These are phyloP conservation scores for Acrossocheilus fasciatus DNA, from an alignment of 2,797 vertebrate genomes.

Conservation along the genomic window DNA sequence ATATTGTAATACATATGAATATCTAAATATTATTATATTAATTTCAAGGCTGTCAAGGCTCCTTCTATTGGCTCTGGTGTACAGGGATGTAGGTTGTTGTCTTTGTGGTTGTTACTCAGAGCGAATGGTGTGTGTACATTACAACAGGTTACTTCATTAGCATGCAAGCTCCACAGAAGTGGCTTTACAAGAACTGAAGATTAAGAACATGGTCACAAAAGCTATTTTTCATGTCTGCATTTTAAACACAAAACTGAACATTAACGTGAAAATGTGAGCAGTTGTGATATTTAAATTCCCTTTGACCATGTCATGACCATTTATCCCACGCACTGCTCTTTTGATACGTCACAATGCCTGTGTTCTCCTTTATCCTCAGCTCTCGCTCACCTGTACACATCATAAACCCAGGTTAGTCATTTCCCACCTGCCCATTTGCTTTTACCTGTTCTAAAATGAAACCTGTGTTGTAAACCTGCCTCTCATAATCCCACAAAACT, in stretches of 20 bases:
- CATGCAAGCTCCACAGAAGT: background rate
- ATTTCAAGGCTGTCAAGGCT: background rate
- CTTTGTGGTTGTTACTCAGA: background rate
- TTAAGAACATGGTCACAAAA: background rate
- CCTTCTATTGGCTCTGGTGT: background rate
- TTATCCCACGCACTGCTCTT: background rate
- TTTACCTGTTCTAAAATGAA: constrained; percentile 38
- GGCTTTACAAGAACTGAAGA: background rate
- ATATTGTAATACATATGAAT: background rate
- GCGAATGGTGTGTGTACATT: constrained; percentile 34
- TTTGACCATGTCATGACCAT: background rate
- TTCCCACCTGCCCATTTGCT: constrained; percentile 38
- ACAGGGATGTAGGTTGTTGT: background rate
- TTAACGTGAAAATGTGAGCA: background rate
- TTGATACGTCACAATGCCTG: constrained; percentile 6
- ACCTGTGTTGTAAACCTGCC: constrained; percentile 33
- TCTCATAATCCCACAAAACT: constrained; percentile 39
- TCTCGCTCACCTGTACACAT: constrained; percentile 43
- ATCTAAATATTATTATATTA: background rate
- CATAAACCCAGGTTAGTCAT: constrained; percentile 48
- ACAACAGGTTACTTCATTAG: constrained; percentile 48
- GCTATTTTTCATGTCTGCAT: background rate
- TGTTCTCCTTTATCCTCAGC: constrained; percentile 15
- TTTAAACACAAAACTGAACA: background rate
- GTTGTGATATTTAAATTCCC: background rate